A percentile compares a stretch with the other conserved stretches of the same genome.
phyloP scores from a whole-genome alignment of 1,140 invertebrate species.

The Meloidogyne floridensis region DNA sequence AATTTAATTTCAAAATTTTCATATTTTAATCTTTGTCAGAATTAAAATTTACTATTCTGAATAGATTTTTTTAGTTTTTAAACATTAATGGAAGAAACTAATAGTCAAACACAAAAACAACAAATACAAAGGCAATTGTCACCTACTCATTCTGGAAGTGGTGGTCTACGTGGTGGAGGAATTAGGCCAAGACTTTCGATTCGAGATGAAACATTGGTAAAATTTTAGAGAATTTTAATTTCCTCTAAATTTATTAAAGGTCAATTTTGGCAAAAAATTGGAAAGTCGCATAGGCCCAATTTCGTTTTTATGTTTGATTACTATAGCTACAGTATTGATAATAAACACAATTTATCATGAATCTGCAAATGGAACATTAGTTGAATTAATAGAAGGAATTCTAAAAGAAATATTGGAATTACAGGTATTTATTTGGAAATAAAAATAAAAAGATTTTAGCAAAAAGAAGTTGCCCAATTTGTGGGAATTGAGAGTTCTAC shows the following conservation, averaged over 20 bases:
- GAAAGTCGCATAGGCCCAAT: constrained; percentile 20
- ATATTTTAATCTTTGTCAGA: too few species aligned
- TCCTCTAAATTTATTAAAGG: background rate
- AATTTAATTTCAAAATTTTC: too few species aligned
- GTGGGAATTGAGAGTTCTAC: background rate
- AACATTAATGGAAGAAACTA: background rate
- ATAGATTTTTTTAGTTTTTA: too few species aligned
- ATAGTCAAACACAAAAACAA: background rate
- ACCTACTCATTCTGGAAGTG: constrained; percentile 31
- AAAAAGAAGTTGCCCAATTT: constrained; percentile 19
- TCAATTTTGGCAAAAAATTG: constrained; percentile 4
- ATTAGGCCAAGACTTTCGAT: background rate
- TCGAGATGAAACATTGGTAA: background rate
- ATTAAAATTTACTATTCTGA: too few species aligned
- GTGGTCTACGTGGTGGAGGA: constrained; percentile 26
- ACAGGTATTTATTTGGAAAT: constrained; percentile 3
- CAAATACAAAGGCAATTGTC: background rate
- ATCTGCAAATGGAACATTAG: constrained; percentile 11
- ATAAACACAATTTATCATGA: constrained; percentile 35
- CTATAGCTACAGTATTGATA: constrained; percentile 18
- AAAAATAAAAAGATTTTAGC: background rate
- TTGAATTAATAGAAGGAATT: constrained; percentile 21
- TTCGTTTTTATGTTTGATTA: constrained; percentile 20
- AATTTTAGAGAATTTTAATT: background rate
- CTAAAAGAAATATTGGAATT: constrained; percentile 16